Conservation (phyloP, 2,113 vertebrate species). For the Ellobius talpinus region DNA sequence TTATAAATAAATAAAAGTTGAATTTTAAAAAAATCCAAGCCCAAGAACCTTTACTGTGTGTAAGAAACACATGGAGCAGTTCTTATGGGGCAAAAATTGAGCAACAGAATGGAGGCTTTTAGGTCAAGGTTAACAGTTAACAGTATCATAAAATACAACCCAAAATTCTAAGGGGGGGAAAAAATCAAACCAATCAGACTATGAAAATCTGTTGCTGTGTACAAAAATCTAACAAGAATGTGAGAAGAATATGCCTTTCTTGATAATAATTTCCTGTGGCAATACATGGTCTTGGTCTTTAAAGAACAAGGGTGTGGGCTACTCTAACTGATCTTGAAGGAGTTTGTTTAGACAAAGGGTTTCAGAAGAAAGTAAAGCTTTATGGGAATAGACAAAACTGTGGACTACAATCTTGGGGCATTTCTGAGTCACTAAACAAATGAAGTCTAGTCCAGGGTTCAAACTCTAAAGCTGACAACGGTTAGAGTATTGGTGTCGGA, state of each 20-base stretch:
- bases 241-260: background rate
- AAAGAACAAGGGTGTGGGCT: background rate
- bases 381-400: background rate
- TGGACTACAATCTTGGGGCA: background rate
- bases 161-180: background rate
- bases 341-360: too few species aligned
- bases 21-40: background rate
- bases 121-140: background rate
- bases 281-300: background rate
- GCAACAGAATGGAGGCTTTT: background rate
- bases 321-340: background rate
- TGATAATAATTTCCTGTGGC: background rate
- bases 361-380: background rate
- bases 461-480: background rate
- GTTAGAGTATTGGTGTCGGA: background rate
- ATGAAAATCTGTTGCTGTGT: background rate
- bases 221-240: background rate
- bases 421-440: background rate
- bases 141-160: background rate
- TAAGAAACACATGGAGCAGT: background rate
- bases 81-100: background rate
- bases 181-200: too few species aligned
- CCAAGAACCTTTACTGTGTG: background rate
- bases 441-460: background rate
- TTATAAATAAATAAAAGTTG: conserved; percentile 22